Conservation (phyloP, 2,888 invertebrate genomes). For the Trichogramma evanescens region DNA sequence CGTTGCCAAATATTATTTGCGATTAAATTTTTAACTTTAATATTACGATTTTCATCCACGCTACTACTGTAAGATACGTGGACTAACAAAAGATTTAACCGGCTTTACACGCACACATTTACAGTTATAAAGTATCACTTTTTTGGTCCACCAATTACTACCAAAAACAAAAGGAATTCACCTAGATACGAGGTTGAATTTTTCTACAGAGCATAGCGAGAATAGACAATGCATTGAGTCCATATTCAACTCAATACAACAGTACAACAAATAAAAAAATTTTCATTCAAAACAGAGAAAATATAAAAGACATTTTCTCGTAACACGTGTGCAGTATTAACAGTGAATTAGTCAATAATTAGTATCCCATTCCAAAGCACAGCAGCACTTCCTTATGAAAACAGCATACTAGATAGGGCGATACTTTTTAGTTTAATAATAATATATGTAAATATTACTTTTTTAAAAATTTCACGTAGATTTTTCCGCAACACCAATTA, state of each 20-base stretch:
- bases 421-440: not conserved
- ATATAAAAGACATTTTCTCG: not conserved
- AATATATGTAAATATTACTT: slow-evolving; percentile 5
- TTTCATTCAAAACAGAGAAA: too few species aligned
- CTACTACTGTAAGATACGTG: too few species aligned
- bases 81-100: too few species aligned
- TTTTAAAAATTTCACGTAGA: not conserved
- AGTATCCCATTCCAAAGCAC: too few species aligned
- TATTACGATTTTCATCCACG: too few species aligned
- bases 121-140: not conserved
- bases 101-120: too few species aligned
- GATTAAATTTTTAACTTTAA: too few species aligned
- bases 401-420: not conserved
- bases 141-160: slow-evolving; percentile 34
- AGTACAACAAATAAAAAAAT: too few species aligned
- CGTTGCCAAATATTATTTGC: too few species aligned
- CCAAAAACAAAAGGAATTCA: slow-evolving; percentile 23
- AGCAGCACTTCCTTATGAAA: not conserved
- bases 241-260: too few species aligned
- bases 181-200: not conserved
- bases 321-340: slow-evolving; percentile 22
- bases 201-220: not conserved
- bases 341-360: not conserved
- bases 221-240: too few species aligned
- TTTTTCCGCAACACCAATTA: slow-evolving; percentile 4